phyloP scores from a whole-genome alignment of 2,888 invertebrate genomes.

The Cetonia aurata region DNA sequence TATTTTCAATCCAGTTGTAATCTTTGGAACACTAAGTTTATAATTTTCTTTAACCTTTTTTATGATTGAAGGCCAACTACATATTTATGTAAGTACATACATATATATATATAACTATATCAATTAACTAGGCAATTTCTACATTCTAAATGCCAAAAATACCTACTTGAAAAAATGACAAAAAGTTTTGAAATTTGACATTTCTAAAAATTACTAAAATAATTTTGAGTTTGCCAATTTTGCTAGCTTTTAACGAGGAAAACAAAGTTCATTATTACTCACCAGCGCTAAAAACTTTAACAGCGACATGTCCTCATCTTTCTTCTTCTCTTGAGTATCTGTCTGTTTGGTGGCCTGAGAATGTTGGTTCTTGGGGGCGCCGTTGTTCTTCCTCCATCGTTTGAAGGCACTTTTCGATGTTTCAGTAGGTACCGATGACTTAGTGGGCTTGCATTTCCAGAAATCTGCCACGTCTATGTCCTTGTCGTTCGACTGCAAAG shows the following conservation, averaged over 20 bases:
- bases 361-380: slow-evolving; percentile 42
- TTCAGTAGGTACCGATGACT: slow-evolving; percentile 55
- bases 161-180: too few species aligned
- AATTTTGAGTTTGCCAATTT: slow-evolving; percentile 2
- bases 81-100: too few species aligned
- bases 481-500: slow-evolving; percentile 64
- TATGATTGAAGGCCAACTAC: too few species aligned
- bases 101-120: too few species aligned
- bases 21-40: too few species aligned
- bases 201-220: too few species aligned
- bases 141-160: too few species aligned
- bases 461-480: slow-evolving; percentile 63
- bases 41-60: too few species aligned
- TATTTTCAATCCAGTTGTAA: too few species aligned
- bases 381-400: slow-evolving; percentile 61
- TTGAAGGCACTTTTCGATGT: slow-evolving; percentile 63
- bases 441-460: slow-evolving; percentile 61
- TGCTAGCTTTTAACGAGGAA: too few species aligned
- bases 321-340: slow-evolving; percentile 44
- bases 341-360: slow-evolving; percentile 39
- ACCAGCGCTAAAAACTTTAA: slow-evolving; percentile 85
- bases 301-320: slow-evolving; percentile 68
- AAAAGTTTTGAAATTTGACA: too few species aligned
- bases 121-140: too few species aligned
- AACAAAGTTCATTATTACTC: slow-evolving; percentile 67